These are phyloP conservation scores for Tholera decimalis DNA, from an alignment of 2,888 invertebrate species.

Conservation along the genomic window DNA sequence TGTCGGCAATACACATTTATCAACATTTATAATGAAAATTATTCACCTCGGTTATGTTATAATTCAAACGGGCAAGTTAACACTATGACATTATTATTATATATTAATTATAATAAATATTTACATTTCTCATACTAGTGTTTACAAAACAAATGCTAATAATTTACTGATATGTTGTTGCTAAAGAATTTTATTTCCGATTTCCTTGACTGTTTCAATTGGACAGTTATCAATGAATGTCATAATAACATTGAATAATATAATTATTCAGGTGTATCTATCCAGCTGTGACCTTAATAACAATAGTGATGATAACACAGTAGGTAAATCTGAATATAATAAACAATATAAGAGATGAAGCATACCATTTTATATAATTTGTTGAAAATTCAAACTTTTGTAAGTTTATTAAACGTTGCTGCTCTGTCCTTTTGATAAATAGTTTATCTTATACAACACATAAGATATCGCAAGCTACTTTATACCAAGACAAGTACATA, in stretches of 20 bases:
- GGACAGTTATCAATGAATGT: constrained; percentile 57
- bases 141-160: constrained; percentile 86
- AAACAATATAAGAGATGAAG: constrained; percentile 37
- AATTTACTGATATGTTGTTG: constrained; percentile 75
- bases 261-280: constrained; percentile 53
- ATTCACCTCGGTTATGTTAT: constrained; percentile 46
- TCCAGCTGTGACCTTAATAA: constrained; percentile 60
- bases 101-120: constrained; percentile 83
- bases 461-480: constrained; percentile 40
- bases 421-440: constrained; percentile 50
- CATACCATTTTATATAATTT: constrained; percentile 48
- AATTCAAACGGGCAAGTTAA: constrained; percentile 69
- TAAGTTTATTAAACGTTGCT: constrained; percentile 50
- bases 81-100: constrained; percentile 75
- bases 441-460: constrained; percentile 48
- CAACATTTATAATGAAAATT: constrained; percentile 26
- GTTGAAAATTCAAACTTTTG: constrained; percentile 51
- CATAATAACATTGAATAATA: constrained; percentile 57
- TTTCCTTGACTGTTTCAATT: constrained; percentile 70
- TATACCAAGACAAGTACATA: constrained; percentile 17
- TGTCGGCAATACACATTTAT: background rate
- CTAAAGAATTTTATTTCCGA: constrained; percentile 74
- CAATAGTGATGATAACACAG: constrained; percentile 51
- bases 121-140: constrained; percentile 80
- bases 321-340: constrained; percentile 26